Conservation (phyloP, 2,888 invertebrate genomes). For the Crocallis elinguaria region DNA sequence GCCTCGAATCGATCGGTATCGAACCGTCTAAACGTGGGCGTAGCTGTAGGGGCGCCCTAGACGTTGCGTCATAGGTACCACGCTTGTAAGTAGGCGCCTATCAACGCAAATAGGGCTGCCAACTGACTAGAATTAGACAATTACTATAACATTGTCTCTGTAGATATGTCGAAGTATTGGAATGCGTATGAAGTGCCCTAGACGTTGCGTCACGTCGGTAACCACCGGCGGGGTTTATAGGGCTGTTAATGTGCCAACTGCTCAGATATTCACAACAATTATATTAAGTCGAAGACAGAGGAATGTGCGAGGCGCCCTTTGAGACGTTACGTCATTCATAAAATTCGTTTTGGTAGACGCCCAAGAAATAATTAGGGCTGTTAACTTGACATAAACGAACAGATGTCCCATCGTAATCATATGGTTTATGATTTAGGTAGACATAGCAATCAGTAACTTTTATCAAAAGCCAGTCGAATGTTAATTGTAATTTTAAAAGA, state of each 20-base stretch:
- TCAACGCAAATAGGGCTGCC: conserved; percentile 25
- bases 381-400: background rate
- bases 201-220: conserved; percentile 18
- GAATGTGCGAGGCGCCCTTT: conserved; percentile 14
- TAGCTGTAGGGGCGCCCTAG: conserved; percentile 27
- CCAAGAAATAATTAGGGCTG: conserved; percentile 16
- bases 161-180: conserved; percentile 1
- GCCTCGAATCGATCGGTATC: conserved; percentile 10
- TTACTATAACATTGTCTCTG: conserved; percentile 5
- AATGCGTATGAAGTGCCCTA: conserved; percentile 7
- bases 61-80: conserved; percentile 33
- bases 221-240: conserved; percentile 18
- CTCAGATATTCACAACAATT: background rate
- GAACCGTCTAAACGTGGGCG: conserved; percentile 8
- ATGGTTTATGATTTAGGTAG: background rate
- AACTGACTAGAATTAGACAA: background rate
- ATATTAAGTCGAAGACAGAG: conserved; percentile 5
- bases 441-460: background rate
- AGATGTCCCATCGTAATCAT: background rate
- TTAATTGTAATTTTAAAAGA: too few relatives aligned
- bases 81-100: conserved; percentile 22
- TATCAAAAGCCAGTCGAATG: background rate
- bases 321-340: conserved; percentile 6
- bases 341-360: conserved; percentile 12
- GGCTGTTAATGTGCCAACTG: conserved; percentile 21